Conservation (phyloP, 2,888 invertebrate species). For the Agrotis puta region DNA sequence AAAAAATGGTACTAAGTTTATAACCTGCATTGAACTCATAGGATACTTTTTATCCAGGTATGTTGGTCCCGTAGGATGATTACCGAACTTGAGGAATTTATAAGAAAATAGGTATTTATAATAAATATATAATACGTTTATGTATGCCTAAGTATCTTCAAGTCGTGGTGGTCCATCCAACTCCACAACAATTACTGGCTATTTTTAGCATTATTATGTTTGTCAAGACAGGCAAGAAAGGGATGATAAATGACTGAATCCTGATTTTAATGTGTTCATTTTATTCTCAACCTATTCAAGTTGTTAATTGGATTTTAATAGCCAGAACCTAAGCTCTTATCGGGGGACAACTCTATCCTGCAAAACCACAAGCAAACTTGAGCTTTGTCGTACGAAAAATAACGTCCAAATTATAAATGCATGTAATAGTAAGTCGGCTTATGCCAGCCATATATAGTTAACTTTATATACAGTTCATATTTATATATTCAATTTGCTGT, state of each 20-base stretch:
- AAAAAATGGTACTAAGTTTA: too few species aligned
- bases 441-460: conserved; percentile 45
- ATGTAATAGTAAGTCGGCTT: conserved; percentile 35
- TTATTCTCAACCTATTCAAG: conserved; percentile 46
- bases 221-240: conserved; percentile 13
- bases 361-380: conserved; percentile 16
- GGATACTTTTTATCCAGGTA: too few species aligned
- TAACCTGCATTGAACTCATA: too few species aligned
- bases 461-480: conserved; percentile 52
- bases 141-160: neutral
- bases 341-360: conserved; percentile 26
- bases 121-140: neutral
- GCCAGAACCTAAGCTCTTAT: conserved; percentile 43
- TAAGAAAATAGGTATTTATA: too few species aligned
- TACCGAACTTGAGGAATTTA: too few species aligned
- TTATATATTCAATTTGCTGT: conserved; percentile 59
- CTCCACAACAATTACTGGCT: conserved; percentile 29
- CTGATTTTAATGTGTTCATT: conserved; percentile 40
- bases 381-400: conserved; percentile 12
- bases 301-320: conserved; percentile 52
- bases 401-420: conserved; percentile 31
- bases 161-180: conserved; percentile 35
- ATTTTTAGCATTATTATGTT: conserved; percentile 24
- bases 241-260: conserved; percentile 48
- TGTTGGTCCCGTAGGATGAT: too few species aligned